Evolutionary conservation across 2,888 invertebrate genomes (phyloP).

Genomic region (Temnothorax unifasciatus): DNA sequence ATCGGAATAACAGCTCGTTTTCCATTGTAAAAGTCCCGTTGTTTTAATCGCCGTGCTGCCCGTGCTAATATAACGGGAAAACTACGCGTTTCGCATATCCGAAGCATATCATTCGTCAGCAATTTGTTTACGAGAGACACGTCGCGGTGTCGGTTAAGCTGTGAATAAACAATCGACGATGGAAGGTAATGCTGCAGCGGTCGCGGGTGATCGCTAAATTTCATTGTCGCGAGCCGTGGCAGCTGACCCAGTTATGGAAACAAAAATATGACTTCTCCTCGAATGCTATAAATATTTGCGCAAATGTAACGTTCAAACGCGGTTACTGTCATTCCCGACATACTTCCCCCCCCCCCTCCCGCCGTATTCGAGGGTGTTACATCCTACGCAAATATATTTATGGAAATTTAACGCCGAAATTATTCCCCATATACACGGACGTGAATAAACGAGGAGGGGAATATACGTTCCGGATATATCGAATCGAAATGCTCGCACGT

Average conservation of each 20-base stretch:
- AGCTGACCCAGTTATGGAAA: conserved; percentile 33
- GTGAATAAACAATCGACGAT: conserved; percentile 28
- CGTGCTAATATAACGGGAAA: background rate
- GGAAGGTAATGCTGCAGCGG: conserved; percentile 4
- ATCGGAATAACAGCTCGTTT: conserved; percentile 24
- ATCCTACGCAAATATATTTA: conserved; percentile 36
- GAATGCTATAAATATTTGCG: conserved; percentile 34
- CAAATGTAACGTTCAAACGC: conserved; percentile 22
- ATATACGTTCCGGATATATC: background rate
- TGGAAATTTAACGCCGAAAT: conserved; percentile 27
- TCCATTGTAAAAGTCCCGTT: background rate
- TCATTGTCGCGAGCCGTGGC: conserved; percentile 14
- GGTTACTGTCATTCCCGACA: background rate
- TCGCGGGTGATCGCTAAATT: conserved; percentile 24
- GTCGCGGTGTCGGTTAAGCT: background rate
- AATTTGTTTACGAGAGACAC: conserved; percentile 17
- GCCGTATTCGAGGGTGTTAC: background rate
- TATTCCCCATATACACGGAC: background rate
- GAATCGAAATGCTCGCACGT: conserved; percentile 35
- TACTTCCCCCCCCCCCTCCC: no score
- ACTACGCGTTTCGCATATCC: background rate
- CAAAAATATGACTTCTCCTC: conserved; percentile 28
- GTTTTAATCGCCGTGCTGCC: background rate
- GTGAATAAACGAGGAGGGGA: background rate
- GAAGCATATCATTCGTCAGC: background rate